Evolutionary conservation across 2,888 invertebrate species (phyloP).

Genomic region (Agrilus cyanescens): DNA sequence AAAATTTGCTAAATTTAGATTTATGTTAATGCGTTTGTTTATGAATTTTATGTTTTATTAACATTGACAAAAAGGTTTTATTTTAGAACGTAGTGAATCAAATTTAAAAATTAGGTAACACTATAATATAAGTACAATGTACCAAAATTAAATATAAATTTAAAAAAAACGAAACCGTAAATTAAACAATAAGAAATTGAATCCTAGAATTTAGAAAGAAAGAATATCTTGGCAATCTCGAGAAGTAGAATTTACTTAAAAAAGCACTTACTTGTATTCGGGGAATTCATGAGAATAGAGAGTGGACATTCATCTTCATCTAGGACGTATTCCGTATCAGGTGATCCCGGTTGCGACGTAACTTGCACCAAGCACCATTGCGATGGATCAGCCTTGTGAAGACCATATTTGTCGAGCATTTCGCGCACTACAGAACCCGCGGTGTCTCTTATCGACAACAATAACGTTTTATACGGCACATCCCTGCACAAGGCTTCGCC

Average conservation of each 20-base stretch:
- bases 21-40: no score
- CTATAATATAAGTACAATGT: no score
- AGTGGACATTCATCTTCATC: constrained; percentile 97
- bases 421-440: constrained; percentile 89
- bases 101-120: no score
- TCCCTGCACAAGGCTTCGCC: constrained; percentile 92
- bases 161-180: no score
- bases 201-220: no score
- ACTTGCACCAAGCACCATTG: constrained; percentile 96
- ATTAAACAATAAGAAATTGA: no score
- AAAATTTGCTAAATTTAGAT: no score
- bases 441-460: constrained; percentile 85
- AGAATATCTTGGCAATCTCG: no score
- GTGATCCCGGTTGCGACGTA: constrained; percentile 37
- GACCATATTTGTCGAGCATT: constrained; percentile 94
- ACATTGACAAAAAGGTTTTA: no score
- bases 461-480: constrained; percentile 95
- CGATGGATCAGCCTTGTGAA: constrained; percentile 78
- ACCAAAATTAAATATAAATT: no score
- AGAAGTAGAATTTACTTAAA: neutral
- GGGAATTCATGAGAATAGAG: constrained; percentile 85
- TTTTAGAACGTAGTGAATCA: no score
- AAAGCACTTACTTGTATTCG: constrained; percentile 65
- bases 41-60: no score
- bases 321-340: constrained; percentile 79